Conservation (phyloP, 1,140 invertebrate genomes). For the Calephelis virginiensis region DNA sequence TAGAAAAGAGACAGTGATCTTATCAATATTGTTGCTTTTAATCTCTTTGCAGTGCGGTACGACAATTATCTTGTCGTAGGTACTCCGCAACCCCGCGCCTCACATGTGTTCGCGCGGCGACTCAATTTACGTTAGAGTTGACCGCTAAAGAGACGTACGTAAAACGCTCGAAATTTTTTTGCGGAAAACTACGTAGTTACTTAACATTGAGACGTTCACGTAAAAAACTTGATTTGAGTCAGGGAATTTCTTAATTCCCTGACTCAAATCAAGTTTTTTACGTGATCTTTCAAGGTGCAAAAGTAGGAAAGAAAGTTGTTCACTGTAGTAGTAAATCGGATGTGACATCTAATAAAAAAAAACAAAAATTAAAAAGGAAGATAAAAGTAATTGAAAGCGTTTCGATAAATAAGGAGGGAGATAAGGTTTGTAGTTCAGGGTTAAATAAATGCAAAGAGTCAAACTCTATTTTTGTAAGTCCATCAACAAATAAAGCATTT, state of each 20-base stretch:
- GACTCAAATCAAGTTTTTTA: too few species aligned
- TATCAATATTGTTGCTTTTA: neutral
- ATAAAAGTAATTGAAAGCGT: slow-evolving; percentile 3
- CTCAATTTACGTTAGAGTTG: neutral
- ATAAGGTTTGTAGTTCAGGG: neutral
- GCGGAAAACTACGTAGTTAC: neutral
- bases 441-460: neutral
- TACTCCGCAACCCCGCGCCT: neutral
- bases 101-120: neutral
- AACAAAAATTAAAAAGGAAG: neutral
- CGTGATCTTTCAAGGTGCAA: neutral
- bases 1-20: neutral
- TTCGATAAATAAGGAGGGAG: neutral
- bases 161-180: neutral
- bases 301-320: slow-evolving; percentile 6
- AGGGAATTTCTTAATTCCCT: too few species aligned
- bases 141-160: neutral
- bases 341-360: neutral
- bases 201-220: neutral
- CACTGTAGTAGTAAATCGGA: neutral
- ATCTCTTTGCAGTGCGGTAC: neutral
- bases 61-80: neutral
- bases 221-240: slow-evolving; percentile 5
- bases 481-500: neutral
- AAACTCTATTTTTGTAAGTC: neutral